phyloP scores from a whole-genome alignment of 2,113 vertebrate species.

The Microtus pennsylvanicus region DNA sequence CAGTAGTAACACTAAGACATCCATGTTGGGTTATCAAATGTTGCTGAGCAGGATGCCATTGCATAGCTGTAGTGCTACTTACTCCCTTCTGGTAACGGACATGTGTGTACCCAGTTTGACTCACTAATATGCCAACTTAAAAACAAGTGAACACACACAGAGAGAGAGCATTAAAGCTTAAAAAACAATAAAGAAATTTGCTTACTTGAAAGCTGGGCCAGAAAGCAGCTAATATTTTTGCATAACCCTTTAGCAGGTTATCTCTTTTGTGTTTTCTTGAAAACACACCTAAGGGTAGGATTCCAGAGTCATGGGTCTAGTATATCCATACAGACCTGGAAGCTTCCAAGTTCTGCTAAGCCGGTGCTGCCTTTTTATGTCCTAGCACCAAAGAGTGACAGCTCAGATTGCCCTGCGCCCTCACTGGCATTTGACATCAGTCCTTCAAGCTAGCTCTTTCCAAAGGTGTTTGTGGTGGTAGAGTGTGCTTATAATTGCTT shows the following conservation, averaged over 20 bases:
- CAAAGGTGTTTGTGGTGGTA: not conserved
- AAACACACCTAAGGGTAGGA: not conserved
- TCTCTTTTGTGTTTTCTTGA: not conserved
- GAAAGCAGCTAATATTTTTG: not conserved
- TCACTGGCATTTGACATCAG: not conserved
- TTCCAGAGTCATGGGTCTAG: not conserved
- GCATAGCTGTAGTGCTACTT: not conserved
- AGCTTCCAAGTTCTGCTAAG: not conserved
- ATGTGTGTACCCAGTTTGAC: not conserved
- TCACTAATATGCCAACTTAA: not conserved
- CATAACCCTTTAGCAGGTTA: not conserved
- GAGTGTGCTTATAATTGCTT: not conserved
- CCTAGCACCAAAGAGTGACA: not conserved
- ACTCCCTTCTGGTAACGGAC: not conserved
- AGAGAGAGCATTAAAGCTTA: not conserved
- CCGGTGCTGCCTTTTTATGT: not conserved
- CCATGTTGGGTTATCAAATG: not conserved
- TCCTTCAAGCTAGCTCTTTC: slow-evolving; percentile 1
- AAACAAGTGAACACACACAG: not conserved
- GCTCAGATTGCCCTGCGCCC: not conserved
- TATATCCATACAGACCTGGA: not conserved
- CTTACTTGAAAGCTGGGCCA: not conserved
- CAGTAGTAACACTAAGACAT: not conserved
- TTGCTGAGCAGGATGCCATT: not conserved
- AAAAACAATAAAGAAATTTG: no score